phyloP scores from a whole-genome alignment of 2,113 vertebrate genomes.

The Thunnus thynnus region DNA sequence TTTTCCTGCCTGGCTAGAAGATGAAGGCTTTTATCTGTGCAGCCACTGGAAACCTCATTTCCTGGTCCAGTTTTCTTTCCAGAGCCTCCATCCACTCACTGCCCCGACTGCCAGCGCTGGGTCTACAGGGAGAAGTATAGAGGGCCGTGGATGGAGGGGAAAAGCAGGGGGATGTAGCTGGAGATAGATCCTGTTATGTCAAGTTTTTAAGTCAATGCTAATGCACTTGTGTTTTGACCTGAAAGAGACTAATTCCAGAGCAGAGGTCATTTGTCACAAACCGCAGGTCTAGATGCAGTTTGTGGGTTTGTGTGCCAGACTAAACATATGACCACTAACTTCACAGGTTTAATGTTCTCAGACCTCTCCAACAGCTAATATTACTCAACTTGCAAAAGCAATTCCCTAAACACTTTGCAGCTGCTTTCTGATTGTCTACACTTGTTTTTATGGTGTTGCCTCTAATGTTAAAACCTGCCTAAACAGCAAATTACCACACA shows the following conservation, averaged over 20 bases:
- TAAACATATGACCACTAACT: background rate
- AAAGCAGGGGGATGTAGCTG: background rate
- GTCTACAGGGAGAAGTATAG: conserved; percentile 44
- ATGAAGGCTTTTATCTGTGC: conserved; percentile 71
- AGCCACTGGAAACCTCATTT: conserved; percentile 80
- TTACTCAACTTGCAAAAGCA: conserved; percentile 44
- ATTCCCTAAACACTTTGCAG: conserved; percentile 35
- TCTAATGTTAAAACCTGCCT: background rate
- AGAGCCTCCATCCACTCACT: conserved; percentile 35
- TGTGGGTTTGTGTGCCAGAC: background rate
- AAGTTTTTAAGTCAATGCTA: background rate
- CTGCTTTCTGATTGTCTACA: conserved; percentile 47
- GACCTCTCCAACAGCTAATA: conserved; percentile 7
- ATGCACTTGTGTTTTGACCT: background rate
- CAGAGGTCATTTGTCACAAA: background rate
- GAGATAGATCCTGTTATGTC: background rate
- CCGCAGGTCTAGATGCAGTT: background rate
- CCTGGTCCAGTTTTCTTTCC: conserved; percentile 69
- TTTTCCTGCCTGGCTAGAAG: conserved; percentile 71
- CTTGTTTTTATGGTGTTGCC: conserved; percentile 16
- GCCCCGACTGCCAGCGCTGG: conserved; percentile 22
- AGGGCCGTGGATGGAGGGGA: background rate
- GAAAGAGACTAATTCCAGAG: background rate
- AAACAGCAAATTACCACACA: background rate
- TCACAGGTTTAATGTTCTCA: background rate